A percentile compares a stretch with the other conserved stretches of the same genome.
Conservation (phyloP, 2,888 invertebrate genomes). For the Cosmorhoe ocellata region DNA sequence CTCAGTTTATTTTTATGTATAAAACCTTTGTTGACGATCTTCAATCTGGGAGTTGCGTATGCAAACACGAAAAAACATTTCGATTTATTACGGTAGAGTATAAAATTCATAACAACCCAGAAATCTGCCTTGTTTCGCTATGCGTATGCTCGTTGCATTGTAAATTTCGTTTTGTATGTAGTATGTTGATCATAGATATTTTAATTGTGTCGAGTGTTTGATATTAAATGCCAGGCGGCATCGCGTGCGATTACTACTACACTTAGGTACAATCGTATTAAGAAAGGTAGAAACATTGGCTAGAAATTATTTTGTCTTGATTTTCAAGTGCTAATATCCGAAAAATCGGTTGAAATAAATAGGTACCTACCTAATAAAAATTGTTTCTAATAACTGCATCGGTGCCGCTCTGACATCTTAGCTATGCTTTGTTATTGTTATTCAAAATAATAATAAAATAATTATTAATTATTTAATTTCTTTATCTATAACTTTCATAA, state of each 20-base stretch:
- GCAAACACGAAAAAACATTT: too few relatives aligned
- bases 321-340: too few relatives aligned
- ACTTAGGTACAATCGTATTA: background rate
- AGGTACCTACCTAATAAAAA: too few relatives aligned
- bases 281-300: too few relatives aligned
- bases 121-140: background rate
- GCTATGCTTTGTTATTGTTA: conserved; percentile 77
- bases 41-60: too few relatives aligned
- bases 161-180: conserved; percentile 14
- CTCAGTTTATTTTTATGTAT: too few relatives aligned
- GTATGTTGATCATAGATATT: conserved; percentile 14
- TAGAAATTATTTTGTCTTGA: too few relatives aligned
- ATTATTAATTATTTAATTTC: conserved; percentile 68
- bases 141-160: conserved; percentile 7
- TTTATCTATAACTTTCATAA: conserved; percentile 61
- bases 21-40: too few relatives aligned
- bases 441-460: conserved; percentile 49
- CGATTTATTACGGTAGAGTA: too few relatives aligned
- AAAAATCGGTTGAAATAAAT: too few relatives aligned
- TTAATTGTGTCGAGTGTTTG: conserved; percentile 15
- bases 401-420: conserved; percentile 33
- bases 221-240: conserved; percentile 6
- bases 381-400: conserved; percentile 3
- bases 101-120: background rate
- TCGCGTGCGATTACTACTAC: conserved; percentile 6